Evolutionary conservation across 2,113 vertebrate species (phyloP).

Genomic region (Lagopus leucura): DNA sequence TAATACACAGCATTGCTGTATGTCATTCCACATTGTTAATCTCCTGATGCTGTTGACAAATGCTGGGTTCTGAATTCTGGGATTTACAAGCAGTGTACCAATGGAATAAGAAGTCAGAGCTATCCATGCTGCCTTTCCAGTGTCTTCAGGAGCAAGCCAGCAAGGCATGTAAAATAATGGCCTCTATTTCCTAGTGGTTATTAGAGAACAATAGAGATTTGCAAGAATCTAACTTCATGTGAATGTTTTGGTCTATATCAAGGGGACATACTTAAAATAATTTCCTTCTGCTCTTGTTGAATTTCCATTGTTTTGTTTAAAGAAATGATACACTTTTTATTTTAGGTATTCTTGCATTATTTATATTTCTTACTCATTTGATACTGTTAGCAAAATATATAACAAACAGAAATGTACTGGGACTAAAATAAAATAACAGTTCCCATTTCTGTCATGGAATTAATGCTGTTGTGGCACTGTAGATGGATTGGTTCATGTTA

Average conservation of each 20-base stretch:
- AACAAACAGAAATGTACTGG: not conserved
- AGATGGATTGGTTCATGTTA: not conserved
- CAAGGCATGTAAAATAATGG: not conserved
- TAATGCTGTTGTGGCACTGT: not conserved
- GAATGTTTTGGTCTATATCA: not conserved
- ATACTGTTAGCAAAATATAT: not conserved
- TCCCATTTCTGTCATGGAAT: not conserved
- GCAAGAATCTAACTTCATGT: slow-evolving; percentile 8
- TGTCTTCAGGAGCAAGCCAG: not conserved
- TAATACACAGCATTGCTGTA: not conserved
- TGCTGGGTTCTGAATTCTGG: not conserved
- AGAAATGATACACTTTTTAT: not conserved
- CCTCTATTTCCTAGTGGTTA: not conserved
- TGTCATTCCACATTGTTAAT: not conserved
- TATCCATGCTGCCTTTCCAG: not conserved
- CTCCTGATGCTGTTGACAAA: not conserved
- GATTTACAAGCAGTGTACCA: not conserved
- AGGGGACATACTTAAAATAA: not conserved
- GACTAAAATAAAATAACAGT: not conserved
- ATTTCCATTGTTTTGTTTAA: not conserved
- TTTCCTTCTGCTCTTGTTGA: not conserved
- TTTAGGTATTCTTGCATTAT: not conserved
- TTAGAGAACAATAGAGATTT: slow-evolving; percentile 4
- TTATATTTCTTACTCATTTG: not conserved
- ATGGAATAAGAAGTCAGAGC: not conserved